A percentile compares a stretch with the other conserved stretches of the same genome.
Evolutionary conservation across 2,888 invertebrate species (phyloP).

Genomic region (Poecilus cupreus): DNA sequence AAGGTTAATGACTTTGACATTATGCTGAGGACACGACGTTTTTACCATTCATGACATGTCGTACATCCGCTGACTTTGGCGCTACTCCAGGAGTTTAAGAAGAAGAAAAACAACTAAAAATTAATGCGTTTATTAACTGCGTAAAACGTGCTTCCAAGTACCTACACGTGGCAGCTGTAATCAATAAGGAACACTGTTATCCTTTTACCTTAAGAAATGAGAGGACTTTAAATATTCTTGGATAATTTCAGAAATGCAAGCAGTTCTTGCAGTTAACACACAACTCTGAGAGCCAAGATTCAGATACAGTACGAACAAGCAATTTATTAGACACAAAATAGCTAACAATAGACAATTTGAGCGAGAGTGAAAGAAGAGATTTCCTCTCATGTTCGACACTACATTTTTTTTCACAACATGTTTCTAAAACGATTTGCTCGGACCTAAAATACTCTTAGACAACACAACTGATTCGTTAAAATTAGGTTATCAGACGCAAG

Average conservation of each 20-base stretch:
- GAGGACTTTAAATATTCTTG: background rate
- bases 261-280: too few species aligned
- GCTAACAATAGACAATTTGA: too few species aligned
- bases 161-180: conserved; percentile 30
- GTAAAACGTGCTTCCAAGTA: conserved; percentile 24
- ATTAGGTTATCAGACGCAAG: too few species aligned
- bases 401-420: too few species aligned
- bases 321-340: too few species aligned
- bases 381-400: too few species aligned
- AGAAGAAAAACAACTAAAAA: conserved; percentile 39
- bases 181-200: background rate
- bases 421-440: too few species aligned
- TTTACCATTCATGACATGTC: conserved; percentile 34
- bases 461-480: too few species aligned
- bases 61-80: conserved; percentile 27
- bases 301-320: too few species aligned
- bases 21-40: conserved; percentile 21
- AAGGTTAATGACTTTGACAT: conserved; percentile 38
- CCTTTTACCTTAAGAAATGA: background rate
- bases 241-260: background rate
- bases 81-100: conserved; percentile 14
- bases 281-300: too few species aligned
- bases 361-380: too few species aligned
- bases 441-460: too few species aligned
- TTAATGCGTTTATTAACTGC: conserved; percentile 27